Percentiles rank a stretch among this genome's conserved stretches.
Conservation (phyloP, 64 coral and sea anemone species). For the Pocillopora damicornis region DNA sequence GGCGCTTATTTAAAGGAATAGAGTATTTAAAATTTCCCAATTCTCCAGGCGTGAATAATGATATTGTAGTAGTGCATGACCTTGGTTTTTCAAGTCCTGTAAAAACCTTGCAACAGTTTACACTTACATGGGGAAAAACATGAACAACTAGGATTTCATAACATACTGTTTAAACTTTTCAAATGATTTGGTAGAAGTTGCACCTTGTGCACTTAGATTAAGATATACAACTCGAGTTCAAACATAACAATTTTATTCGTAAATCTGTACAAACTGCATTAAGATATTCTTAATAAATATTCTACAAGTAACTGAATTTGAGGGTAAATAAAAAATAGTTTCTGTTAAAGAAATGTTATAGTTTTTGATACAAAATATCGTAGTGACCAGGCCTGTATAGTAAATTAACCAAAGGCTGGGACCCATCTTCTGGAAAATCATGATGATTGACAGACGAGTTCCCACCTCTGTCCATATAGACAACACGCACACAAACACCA, state of each 20-base stretch:
- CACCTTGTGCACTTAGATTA: neutral
- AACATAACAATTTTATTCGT: constrained; percentile 22
- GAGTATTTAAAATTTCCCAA: too few species aligned
- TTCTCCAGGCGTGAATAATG: too few species aligned
- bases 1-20: too few species aligned
- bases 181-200: neutral
- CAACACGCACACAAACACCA: constrained; percentile 82
- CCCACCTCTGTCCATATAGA: constrained; percentile 86
- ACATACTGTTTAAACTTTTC: neutral
- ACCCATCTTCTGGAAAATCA: constrained; percentile 91
- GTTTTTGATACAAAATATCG: constrained; percentile 81
- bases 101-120: too few species aligned
- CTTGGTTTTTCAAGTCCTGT: too few species aligned
- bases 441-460: constrained; percentile 84
- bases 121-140: too few species aligned
- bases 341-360: neutral
- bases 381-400: constrained; percentile 96
- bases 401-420: constrained; percentile 56
- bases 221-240: neutral
- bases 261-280: constrained; percentile 41
- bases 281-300: constrained; percentile 39
- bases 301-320: neutral
- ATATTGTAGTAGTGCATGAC: too few species aligned
- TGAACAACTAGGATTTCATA: too few species aligned
- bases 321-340: constrained; percentile 8